Evolutionary conservation across 1,140 invertebrate genomes (phyloP).

Genomic region (Euura saliciscinereae): DNA sequence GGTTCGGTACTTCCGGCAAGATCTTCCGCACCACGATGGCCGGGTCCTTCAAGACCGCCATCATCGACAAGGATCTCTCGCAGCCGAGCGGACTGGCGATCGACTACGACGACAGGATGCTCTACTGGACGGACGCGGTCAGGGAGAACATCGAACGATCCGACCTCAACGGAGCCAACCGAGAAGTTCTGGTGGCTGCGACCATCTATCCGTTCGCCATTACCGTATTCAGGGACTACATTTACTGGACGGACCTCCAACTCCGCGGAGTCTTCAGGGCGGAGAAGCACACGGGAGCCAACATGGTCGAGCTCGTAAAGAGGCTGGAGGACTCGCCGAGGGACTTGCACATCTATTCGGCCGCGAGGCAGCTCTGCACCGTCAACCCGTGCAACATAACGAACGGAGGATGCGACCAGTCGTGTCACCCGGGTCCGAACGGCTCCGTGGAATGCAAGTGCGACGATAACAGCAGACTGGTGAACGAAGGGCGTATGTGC

Average conservation of each 20-base stretch:
- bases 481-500: slow-evolving; percentile 92
- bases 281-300: slow-evolving; percentile 95
- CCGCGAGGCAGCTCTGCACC: slow-evolving; percentile 78
- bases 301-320: slow-evolving; percentile 93
- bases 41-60: slow-evolving; percentile 87
- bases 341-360: slow-evolving; percentile 89
- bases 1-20: slow-evolving; percentile 90
- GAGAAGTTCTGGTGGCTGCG: slow-evolving; percentile 81
- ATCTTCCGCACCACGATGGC: slow-evolving; percentile 97
- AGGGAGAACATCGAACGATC: slow-evolving; percentile 96
- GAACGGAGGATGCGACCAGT: slow-evolving; percentile 96
- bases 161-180: slow-evolving; percentile 81
- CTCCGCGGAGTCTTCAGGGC: slow-evolving; percentile 93
- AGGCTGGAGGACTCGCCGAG: slow-evolving; percentile 88
- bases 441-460: slow-evolving; percentile 87
- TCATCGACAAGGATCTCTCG: slow-evolving; percentile 89
- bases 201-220: slow-evolving; percentile 97
- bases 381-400: slow-evolving; percentile 87
- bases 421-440: slow-evolving; percentile 88
- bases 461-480: slow-evolving; percentile 83
- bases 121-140: slow-evolving; percentile 98
- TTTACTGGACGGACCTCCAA: slow-evolving; percentile 98
- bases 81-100: slow-evolving; percentile 96
- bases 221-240: slow-evolving; percentile 88
- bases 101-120: slow-evolving; percentile 92